phyloP scores from a whole-genome alignment of 2,113 vertebrate species.

The Rissa tridactyla region DNA sequence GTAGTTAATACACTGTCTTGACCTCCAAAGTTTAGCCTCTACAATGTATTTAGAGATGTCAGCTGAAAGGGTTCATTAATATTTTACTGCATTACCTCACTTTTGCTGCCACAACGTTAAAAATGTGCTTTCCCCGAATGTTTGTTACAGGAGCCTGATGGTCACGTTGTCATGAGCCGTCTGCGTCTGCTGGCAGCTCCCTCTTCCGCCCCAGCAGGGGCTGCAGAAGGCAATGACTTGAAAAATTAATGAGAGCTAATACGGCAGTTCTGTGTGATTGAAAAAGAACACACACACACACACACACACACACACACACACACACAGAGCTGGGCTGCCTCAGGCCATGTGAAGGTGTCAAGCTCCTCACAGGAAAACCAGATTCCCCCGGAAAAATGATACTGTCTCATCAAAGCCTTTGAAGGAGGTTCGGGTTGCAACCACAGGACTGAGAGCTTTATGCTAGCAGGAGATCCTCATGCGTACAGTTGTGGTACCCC shows the following conservation, averaged over 20 bases:
- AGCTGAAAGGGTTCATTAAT: conserved; percentile 32
- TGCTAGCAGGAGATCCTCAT: fast-evolving
- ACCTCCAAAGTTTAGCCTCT: neutral
- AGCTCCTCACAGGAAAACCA: neutral
- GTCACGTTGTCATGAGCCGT: neutral
- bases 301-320: too few species aligned
- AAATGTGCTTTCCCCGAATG: neutral
- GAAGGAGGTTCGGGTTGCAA: neutral
- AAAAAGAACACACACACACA: neutral
- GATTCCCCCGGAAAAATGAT: neutral
- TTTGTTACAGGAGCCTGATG: neutral
- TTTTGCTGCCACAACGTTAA: neutral
- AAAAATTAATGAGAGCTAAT: conserved; percentile 14
- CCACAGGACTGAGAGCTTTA: neutral
- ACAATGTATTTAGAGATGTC: neutral
- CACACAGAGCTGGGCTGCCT: neutral
- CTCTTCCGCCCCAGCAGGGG: neutral
- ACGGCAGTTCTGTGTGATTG: neutral
- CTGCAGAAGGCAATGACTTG: neutral
- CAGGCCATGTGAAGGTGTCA: neutral
- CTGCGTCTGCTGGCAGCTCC: conserved; percentile 16
- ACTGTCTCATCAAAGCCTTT: neutral
- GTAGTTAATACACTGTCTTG: neutral
- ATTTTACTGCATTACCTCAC: conserved; percentile 37
- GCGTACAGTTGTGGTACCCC: fast-evolving